Evolutionary conservation across 1,140 invertebrate species (phyloP).

Genomic region (Brachionus rotundiformis): DNA sequence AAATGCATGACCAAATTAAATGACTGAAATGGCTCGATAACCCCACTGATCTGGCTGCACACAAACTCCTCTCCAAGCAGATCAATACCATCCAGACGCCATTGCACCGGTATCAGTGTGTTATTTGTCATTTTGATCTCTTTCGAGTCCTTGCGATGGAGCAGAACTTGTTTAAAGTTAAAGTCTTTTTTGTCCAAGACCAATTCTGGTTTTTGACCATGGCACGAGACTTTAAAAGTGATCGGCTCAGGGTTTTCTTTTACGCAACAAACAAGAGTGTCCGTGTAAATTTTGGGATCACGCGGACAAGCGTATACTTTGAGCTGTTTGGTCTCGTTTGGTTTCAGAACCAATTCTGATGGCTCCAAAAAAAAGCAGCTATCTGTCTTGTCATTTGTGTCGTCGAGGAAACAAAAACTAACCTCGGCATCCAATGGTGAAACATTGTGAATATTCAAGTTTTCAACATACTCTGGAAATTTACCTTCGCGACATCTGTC

Average conservation of each 20-base stretch:
- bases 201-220: slow-evolving; percentile 61
- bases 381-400: slow-evolving; percentile 60
- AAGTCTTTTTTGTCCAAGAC: slow-evolving; percentile 63
- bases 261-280: slow-evolving; percentile 63
- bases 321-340: slow-evolving; percentile 58
- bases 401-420: slow-evolving; percentile 63
- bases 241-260: slow-evolving; percentile 65
- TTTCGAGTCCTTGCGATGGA: slow-evolving; percentile 64
- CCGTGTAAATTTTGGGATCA: slow-evolving; percentile 58
- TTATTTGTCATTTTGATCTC: slow-evolving; percentile 63
- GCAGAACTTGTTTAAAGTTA: slow-evolving; percentile 63
- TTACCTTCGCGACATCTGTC: slow-evolving; percentile 61
- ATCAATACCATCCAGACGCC: slow-evolving; percentile 63
- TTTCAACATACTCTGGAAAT: slow-evolving; percentile 63
- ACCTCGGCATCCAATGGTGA: slow-evolving; percentile 63
- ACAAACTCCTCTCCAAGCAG: slow-evolving; percentile 64
- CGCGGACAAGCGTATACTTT: slow-evolving; percentile 63
- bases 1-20: slow-evolving; percentile 62
- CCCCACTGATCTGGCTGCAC: slow-evolving; percentile 60
- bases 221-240: slow-evolving; percentile 62
- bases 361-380: slow-evolving; percentile 62
- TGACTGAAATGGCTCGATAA: slow-evolving; percentile 61
- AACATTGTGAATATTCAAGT: slow-evolving; percentile 61
- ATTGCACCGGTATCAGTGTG: slow-evolving; percentile 63
- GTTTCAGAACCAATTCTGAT: slow-evolving; percentile 60